Conservation (phyloP, 1,140 invertebrate species). For the Plectrocnemia conspersa region DNA sequence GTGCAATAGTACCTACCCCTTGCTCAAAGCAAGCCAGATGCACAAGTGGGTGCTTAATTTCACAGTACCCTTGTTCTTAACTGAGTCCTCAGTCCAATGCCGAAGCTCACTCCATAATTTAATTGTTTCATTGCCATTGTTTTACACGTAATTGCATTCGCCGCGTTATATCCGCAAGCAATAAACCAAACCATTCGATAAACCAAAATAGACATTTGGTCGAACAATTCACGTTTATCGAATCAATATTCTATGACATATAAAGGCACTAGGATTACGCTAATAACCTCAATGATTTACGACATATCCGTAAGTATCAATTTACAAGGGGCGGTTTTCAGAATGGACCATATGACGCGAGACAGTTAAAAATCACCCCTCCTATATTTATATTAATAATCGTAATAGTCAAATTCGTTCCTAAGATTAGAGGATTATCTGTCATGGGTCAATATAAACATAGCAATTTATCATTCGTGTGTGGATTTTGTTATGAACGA, state of each 20-base stretch:
- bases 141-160: conserved; percentile 6
- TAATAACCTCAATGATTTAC: conserved; percentile 8
- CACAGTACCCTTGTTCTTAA: conserved; percentile 21
- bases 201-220: too few relatives aligned
- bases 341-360: conserved; percentile 10
- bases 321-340: not conserved
- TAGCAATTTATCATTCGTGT: conserved; percentile 12
- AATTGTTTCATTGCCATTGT: conserved; percentile 34
- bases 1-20: not conserved
- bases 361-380: not conserved
- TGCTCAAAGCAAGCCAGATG: conserved; percentile 19
- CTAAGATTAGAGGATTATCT: conserved; percentile 4
- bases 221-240: too few relatives aligned
- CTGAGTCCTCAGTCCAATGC: not conserved
- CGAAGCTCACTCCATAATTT: conserved; percentile 12
- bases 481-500: too few relatives aligned
- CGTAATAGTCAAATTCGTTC: conserved; percentile 11
- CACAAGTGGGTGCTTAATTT: conserved; percentile 27
- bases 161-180: not conserved
- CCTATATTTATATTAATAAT: not conserved
- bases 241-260: too few relatives aligned
- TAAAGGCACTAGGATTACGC: too few relatives aligned
- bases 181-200: too few relatives aligned
- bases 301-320: not conserved
- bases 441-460: not conserved